Evolutionary conservation across 2,888 invertebrate species (phyloP), one percentile per base, ranked within the genome.

Genomic region (Congeria kusceri): DNA sequence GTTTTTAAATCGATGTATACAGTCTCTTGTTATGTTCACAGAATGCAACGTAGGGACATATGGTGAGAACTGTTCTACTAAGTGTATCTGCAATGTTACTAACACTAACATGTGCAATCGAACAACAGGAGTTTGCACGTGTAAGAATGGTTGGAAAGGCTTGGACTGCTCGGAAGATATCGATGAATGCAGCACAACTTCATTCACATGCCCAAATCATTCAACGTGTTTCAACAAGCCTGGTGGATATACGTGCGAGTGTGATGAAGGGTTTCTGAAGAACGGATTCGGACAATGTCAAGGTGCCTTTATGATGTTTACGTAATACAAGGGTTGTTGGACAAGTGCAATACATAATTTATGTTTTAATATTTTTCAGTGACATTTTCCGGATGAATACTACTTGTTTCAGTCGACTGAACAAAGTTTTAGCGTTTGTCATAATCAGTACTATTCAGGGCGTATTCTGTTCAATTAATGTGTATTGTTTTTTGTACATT

Each of bases 221-320:
- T 80, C 85, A 13, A 39, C 29, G 0, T 85, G 85, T 53, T 39
- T 63, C 1, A 68, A 85, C 32, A 72, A 57, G 13, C 44, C 62
- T 18, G 85, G 85, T 1, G 61, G 72, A 1, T 83, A 64, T 62
- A 23, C 28, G n/a, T 85, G 85, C 65, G 18, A 59, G 0, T 85
- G 85, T 47, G 11, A 49, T n/a, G 49, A 39, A 0, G 85, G 85
- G 7, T 85, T 49, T 67, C 44, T 32, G n/a, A 77, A 39, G 15
- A 39, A 44, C 5, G 63, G 66, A 63, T 25, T 53, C 53, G 53
- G 18, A 53, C 39, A 39, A 39, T 39, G 39, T 15, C 39, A 39
- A 39, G 39, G 39, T 39, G 15, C 39, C 39, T 15, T 39, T 39
- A 13, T n/a, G n/a, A n/a, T n/a, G n/a, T n/a, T n/a, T n/a, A n/a